Evolutionary conservation across 2,888 invertebrate species (phyloP), one percentile per base, ranked within the genome.

Genomic region (Iselma pallidipennis): DNA sequence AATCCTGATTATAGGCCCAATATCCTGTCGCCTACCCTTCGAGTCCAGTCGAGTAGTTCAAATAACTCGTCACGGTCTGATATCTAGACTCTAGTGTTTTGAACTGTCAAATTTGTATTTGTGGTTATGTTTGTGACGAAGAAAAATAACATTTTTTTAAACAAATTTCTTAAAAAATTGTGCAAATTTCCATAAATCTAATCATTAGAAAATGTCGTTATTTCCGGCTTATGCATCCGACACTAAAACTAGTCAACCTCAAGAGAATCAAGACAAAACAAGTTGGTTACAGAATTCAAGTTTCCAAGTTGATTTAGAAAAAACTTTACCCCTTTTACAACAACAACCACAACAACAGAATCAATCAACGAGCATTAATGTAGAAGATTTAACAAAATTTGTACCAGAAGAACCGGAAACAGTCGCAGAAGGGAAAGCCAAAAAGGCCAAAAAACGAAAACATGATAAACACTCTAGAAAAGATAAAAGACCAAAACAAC

Each of bases 181-280:
- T n/a, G 33, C 12, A 33, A 33, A 33, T 33, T 4, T 4, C 5
- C n/a, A 5, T 9, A 31, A 25, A n/a, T n/a, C 21, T 23, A 0
- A 1, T 49, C n/a, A n/a, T 14, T 16, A 14, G 52, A 65, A 58
- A 66, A 83, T 84, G 83, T 80, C 83, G 31, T 71, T 84, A 55
- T 84, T 84, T 75, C 80, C 84, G 56, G 84, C 84, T 16, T 84
- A 82, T 73, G 73, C 81, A 26, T 64, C 70, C 53, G 76, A 78
- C 50, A 49, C 65, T 12, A 53, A 65, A 66, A 16, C 59, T 50
- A 42, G 66, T 21, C 61, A 69, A 63, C 54, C 54, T 23, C 31
- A 59, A 37, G 51, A 61, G 48, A 12, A 42, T 25, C 9, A 16
- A 2, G 49, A 51, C 31, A 51, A 49, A 57, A 66, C 5, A 49